Evolutionary conservation across 1,140 invertebrate genomes (phyloP), one percentile per base, ranked within the genome.

Genomic region (Idris sp.): DNA sequence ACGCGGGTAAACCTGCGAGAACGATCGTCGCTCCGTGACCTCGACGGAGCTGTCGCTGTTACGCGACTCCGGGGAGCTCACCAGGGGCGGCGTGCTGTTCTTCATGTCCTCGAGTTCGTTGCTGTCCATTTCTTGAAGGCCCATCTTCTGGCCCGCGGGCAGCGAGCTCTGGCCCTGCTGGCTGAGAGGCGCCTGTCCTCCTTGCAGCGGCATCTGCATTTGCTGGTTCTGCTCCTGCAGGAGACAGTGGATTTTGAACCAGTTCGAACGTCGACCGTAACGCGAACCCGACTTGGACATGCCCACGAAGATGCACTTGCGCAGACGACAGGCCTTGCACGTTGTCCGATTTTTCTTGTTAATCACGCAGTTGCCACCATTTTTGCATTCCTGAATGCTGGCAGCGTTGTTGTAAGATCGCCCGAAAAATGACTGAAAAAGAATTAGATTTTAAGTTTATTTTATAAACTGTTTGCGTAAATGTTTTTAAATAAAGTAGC

Each of bases 301-400:
- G 22, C 97, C 97, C 16, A 97, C 96, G 81, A 93, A 84, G 1
- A 98, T 88, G 83, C 97, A 99, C 84, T 98, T 98, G 28, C 95
- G 90, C 38, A 98, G 90, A 0, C 97, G 90, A 80, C 97, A 99
- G 0, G 96, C 94, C 84, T 98, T 98, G 87, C 97, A 99, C 0
- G 96, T 93, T 5, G 97, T 98, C 11, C 97, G 90, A 83, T 97
- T 98, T 87, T 97, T 96, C 86, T 97, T 97, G 87, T 97, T 98
- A 83, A 99, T 98, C 54, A 97, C 92, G 87, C 97, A 99, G 58
- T 93, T 92, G 0, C 94, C 93, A 81, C 95, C 96, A 86, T 98
- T 97, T 83, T 97, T 97, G 89, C 96, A 97, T 73, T 97, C 96
- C 1, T 93, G 93, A 77, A 97, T 95, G 16, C 94, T 94, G 78